Percentiles rank a stretch among this genome's conserved stretches.
Evolutionary conservation across 2,888 invertebrate species (phyloP).

Genomic region (Nineta flava): DNA sequence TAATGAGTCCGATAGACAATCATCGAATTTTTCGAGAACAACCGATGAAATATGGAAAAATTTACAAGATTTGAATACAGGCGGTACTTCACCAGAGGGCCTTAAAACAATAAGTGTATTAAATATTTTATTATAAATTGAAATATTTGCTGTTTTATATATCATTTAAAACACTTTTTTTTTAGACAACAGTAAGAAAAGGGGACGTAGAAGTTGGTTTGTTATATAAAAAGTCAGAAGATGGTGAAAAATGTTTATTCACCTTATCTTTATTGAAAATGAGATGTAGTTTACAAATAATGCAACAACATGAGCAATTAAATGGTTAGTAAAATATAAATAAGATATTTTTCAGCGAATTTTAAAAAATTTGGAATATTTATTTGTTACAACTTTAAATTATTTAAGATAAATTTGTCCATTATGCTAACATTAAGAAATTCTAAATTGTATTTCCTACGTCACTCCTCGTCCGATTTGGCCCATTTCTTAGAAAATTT

Average conservation of each 20-base stretch:
- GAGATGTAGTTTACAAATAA: constrained; percentile 50
- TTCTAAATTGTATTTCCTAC: too few relatives aligned
- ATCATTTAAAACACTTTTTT: too few relatives aligned
- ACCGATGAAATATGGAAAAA: constrained; percentile 58
- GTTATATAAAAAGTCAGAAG: constrained; percentile 46
- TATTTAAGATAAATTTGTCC: too few relatives aligned
- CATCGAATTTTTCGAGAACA: constrained; percentile 39
- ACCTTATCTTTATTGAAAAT: constrained; percentile 44
- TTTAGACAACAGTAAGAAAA: constrained; percentile 32
- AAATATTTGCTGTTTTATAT: too few relatives aligned
- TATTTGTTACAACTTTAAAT: too few relatives aligned
- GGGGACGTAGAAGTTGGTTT: constrained; percentile 50
- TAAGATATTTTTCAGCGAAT: neutral
- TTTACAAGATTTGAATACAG: constrained; percentile 22
- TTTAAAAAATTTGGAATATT: too few relatives aligned
- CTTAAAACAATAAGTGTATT: too few relatives aligned
- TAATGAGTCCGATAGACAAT: constrained; percentile 43
- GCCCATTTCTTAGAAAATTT: too few relatives aligned
- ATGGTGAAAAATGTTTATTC: constrained; percentile 44
- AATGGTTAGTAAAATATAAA: constrained; percentile 31
- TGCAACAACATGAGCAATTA: constrained; percentile 51
- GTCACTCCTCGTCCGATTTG: too few relatives aligned
- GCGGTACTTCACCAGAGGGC: too few relatives aligned
- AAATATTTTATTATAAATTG: too few relatives aligned
- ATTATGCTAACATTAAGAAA: too few relatives aligned